phyloP scores from a whole-genome alignment of 2,797 vertebrate species.

The Tapirus indicus region DNA sequence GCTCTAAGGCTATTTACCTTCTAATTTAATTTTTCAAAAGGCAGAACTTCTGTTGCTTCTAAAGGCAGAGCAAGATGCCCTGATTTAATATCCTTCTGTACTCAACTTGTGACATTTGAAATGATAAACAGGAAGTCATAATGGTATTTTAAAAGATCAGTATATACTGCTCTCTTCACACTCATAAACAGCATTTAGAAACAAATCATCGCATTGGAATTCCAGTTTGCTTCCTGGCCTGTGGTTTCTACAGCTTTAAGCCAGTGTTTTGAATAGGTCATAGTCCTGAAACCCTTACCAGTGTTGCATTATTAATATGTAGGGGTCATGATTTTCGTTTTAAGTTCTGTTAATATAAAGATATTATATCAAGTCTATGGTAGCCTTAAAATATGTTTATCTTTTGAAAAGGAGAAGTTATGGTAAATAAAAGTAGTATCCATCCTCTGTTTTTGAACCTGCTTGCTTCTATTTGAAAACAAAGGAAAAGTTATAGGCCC shows the following conservation, averaged over 20 bases:
- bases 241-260: constrained; percentile 5
- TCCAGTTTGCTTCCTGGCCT: constrained; percentile 19
- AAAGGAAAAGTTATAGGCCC: not conserved
- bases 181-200: constrained; percentile 34
- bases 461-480: constrained; percentile 22
- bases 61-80: not conserved
- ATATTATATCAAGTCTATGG: not conserved
- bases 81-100: constrained; percentile 43
- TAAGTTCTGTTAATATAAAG: not conserved
- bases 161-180: constrained; percentile 2
- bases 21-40: constrained; percentile 11
- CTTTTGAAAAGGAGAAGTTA: constrained; percentile 51
- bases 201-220: constrained; percentile 59
- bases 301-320: not conserved
- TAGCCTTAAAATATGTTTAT: constrained; percentile 14
- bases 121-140: constrained; percentile 54
- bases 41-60: constrained; percentile 22
- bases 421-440: not conserved
- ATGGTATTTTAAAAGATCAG: not conserved
- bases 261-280: constrained; percentile 45
- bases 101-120: constrained; percentile 49
- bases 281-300: constrained; percentile 7
- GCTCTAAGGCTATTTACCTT: not conserved
- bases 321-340: not conserved
- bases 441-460: not conserved